These are phyloP conservation scores for Uloborus diversus DNA, from an alignment of 1,140 invertebrate genomes.

Conservation along the genomic window DNA sequence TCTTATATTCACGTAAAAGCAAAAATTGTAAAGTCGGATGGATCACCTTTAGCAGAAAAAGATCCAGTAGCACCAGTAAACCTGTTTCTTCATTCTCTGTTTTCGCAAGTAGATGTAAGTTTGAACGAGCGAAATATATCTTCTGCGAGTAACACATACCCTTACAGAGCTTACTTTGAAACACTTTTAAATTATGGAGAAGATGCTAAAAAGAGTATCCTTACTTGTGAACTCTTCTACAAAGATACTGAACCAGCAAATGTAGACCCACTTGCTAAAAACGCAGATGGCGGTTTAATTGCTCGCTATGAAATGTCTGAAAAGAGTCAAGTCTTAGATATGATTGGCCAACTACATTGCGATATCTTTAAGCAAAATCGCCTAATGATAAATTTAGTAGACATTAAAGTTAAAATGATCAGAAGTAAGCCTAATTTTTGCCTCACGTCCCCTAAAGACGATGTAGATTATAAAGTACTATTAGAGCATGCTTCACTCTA, in stretches of 20 bases:
- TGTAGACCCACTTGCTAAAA: background rate
- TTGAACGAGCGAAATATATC: too few relatives aligned
- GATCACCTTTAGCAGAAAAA: background rate
- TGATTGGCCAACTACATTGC: slow-evolving; percentile 7
- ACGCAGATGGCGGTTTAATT: background rate
- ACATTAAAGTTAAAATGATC: background rate
- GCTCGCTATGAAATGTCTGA: background rate
- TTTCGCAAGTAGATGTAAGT: too few relatives aligned
- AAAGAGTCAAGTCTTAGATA: background rate
- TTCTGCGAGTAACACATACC: too few relatives aligned
- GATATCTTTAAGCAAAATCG: background rate
- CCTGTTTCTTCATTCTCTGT: background rate
- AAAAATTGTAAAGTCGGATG: too few relatives aligned
- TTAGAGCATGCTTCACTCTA: background rate
- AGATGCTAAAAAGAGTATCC: background rate
- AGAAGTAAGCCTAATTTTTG: background rate
- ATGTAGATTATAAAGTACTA: background rate
- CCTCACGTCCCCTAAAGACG: background rate
- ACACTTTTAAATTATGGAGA: background rate
- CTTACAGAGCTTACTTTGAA: background rate
- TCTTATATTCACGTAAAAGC: too few relatives aligned
- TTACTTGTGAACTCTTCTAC: background rate
- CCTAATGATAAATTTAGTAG: background rate
- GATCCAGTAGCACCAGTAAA: background rate
- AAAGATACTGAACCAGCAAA: background rate